Base-by-base conservation (phyloP, 2,888 invertebrate species). In the Bimastos eiseni region DNA sequence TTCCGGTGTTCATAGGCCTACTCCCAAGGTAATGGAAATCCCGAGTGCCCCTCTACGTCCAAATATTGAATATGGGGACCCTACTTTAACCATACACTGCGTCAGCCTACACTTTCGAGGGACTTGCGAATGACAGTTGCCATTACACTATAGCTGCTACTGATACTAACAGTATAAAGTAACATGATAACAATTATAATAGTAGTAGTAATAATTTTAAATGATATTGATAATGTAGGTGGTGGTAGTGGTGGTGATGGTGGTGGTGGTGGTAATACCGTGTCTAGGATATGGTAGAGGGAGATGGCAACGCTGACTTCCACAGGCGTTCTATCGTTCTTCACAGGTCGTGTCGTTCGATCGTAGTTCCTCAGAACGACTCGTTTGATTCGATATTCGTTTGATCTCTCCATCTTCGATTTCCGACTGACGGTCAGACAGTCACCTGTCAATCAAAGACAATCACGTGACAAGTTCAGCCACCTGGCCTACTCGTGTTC, bases 281-380 rank as follows among this genome's bases (percentile, higher is more conserved):
- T 93, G 91, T 93, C 93, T 21, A 93, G 92, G 84, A 93, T 93
- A 90, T 93, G 93, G 91, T 93, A 93, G 44, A 93, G 91, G 1
- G 93, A 93, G 49, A 93, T 93, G 84, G 93, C 93, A 5, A 93
- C 91, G 89, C 92, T 92, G 88, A 93, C 93, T 33, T 90, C 91
- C 24, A 93, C 91, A 24, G 93, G 91, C 11, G 92, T 92, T n/a
- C 90, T 90, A 89, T 93, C 93, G 49, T 93, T 91, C 38, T 91
- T 89, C 30, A 93, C 93, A 2, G 93, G 93, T 30, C 93, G 90
- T 21, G 93, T 93, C n/a, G 93, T 93, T 89, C 91, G 92, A 91
- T 93, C 93, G 92, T 93, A 93, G 44, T 91, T 90, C 36, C 91
- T 83, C n/a, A 92, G 89, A 19, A 93, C 88, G 55, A 88, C 83